Evolutionary conservation across 2,113 vertebrate species (phyloP).

Genomic region (Oryzias woworae): DNA sequence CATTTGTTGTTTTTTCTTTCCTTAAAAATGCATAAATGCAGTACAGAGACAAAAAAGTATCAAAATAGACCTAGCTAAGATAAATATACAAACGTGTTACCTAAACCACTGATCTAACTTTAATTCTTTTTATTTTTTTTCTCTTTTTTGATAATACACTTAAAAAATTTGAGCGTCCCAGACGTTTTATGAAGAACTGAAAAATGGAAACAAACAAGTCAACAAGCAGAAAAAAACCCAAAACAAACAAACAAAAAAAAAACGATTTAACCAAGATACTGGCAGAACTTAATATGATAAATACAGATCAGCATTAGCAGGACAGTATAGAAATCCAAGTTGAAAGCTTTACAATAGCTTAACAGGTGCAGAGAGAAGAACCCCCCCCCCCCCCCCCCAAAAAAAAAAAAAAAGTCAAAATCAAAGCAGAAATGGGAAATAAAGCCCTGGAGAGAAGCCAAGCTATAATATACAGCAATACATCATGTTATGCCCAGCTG

Average conservation of each 20-base stretch:
- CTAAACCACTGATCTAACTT: constrained; percentile 84
- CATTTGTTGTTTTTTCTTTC: constrained; percentile 77
- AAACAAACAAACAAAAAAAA: constrained; percentile 10
- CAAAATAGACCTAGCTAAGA: constrained; percentile 89
- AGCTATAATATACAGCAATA: constrained; percentile 82
- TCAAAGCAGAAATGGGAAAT: constrained; percentile 53
- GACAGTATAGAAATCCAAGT: constrained; percentile 81
- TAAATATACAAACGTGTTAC: constrained; percentile 88
- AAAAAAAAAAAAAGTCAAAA: constrained; percentile 37
- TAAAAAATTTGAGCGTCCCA: constrained; percentile 80
- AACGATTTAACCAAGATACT: constrained; percentile 78
- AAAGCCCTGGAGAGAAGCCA: constrained; percentile 80
- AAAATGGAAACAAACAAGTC: constrained; percentile 50
- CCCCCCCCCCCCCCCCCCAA: constrained; percentile 4
- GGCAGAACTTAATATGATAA: constrained; percentile 84
- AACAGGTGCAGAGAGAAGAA: constrained; percentile 67
- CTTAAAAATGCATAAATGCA: constrained; percentile 85
- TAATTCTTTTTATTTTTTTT: constrained; percentile 70
- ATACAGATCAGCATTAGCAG: constrained; percentile 83
- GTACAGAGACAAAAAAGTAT: constrained; percentile 85
- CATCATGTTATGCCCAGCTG: constrained; percentile 75
- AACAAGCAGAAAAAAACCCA: constrained; percentile 1
- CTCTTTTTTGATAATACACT: constrained; percentile 79
- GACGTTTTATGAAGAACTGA: constrained; percentile 79
- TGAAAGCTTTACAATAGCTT: constrained; percentile 82